phyloP scores from a whole-genome alignment of 2,888 invertebrate genomes.

The Incurvaria masculella region DNA sequence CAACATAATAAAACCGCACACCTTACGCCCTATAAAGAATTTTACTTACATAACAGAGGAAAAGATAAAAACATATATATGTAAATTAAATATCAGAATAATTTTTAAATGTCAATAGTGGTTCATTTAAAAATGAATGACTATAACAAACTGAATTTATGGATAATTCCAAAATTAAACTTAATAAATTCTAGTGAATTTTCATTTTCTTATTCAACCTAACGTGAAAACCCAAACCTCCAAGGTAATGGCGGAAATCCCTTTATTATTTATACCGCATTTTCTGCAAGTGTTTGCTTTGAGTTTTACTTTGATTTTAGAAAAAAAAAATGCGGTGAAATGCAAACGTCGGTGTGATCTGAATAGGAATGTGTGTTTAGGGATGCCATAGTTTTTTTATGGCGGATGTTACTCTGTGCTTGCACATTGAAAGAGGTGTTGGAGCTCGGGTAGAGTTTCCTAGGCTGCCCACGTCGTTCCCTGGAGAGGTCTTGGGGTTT shows the following conservation, averaged over 20 bases:
- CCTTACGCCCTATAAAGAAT: too few relatives aligned
- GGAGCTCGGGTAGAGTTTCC: background rate
- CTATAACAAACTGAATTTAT: too few relatives aligned
- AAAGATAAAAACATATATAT: too few relatives aligned
- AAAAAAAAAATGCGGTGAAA: conserved; percentile 44
- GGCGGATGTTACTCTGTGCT: background rate
- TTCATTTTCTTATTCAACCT: too few relatives aligned
- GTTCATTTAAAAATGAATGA: too few relatives aligned
- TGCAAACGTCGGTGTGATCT: conserved; percentile 39
- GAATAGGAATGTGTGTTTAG: conserved; percentile 31
- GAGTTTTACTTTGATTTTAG: conserved; percentile 51
- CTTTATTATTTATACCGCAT: conserved; percentile 56
- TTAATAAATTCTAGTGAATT: too few relatives aligned
- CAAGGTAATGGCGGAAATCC: conserved; percentile 17
- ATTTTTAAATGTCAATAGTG: too few relatives aligned
- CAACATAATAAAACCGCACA: too few relatives aligned
- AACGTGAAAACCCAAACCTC: background rate
- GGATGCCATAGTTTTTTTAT: conserved; percentile 4
- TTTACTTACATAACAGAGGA: too few relatives aligned
- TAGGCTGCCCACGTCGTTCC: background rate
- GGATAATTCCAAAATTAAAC: too few relatives aligned
- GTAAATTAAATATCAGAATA: too few relatives aligned
- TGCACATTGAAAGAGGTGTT: background rate
- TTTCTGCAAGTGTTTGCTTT: conserved; percentile 54
- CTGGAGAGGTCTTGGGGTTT: background rate